Evolutionary conservation across 2,888 invertebrate species (phyloP).

Genomic region (Prosopocoilus inquinatus): DNA sequence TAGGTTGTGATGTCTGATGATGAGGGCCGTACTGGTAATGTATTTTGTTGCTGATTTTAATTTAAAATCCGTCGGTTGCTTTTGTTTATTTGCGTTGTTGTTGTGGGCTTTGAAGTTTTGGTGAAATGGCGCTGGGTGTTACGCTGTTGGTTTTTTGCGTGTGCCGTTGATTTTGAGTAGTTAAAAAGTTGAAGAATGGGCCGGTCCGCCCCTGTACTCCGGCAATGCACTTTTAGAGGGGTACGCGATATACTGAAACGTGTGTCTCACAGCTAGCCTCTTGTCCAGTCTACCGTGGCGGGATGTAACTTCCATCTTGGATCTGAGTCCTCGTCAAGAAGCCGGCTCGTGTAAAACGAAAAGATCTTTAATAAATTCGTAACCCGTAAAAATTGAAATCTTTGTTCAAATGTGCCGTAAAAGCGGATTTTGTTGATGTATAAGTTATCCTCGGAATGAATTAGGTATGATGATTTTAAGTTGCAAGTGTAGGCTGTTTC

Average conservation of each 20-base stretch:
- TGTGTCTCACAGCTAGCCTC: slow-evolving; percentile 46
- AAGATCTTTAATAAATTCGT: slow-evolving; percentile 30
- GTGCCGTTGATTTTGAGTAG: not conserved
- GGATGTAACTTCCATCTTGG: slow-evolving; percentile 80
- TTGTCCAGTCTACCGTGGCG: slow-evolving; percentile 57
- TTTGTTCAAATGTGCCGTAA: slow-evolving; percentile 38
- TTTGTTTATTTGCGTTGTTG: too few species aligned
- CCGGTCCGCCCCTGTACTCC: slow-evolving; percentile 51
- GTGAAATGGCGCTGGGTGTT: too few species aligned
- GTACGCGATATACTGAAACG: slow-evolving; percentile 52
- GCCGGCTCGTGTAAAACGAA: slow-evolving; percentile 65
- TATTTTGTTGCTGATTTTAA: too few species aligned
- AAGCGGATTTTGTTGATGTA: slow-evolving; percentile 51
- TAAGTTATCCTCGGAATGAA: slow-evolving; percentile 68
- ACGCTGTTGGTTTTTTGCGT: not conserved
- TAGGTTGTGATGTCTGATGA: too few species aligned
- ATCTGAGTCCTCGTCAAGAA: slow-evolving; percentile 68
- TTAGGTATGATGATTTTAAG: slow-evolving; percentile 63
- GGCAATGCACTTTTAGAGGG: slow-evolving; percentile 59
- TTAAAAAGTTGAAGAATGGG: not conserved
- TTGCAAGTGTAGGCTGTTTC: slow-evolving; percentile 45
- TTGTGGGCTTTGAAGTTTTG: too few species aligned
- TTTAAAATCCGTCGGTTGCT: too few species aligned
- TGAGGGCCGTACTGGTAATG: too few species aligned
- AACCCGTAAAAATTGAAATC: slow-evolving; percentile 15